These are phyloP conservation scores for Urophycis tenuis DNA, from an alignment of 2,797 vertebrate genomes.

Conservation along the genomic window DNA sequence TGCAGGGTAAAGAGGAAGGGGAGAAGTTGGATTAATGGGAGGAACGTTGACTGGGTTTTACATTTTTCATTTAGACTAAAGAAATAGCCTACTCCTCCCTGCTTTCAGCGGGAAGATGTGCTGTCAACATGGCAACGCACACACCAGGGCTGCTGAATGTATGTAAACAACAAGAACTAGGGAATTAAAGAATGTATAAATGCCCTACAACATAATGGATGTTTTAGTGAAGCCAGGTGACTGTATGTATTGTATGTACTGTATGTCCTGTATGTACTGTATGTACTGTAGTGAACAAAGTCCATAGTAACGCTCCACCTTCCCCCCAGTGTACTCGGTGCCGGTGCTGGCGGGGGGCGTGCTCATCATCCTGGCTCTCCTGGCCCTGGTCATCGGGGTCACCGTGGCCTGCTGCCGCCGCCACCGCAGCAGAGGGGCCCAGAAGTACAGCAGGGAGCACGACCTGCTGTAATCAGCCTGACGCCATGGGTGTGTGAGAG, in stretches of 20 bases:
- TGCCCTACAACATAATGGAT: not conserved
- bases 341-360: constrained; percentile 64
- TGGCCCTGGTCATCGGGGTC: constrained; percentile 57
- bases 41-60: not conserved
- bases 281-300: not conserved
- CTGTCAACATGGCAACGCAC: too few relatives aligned
- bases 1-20: not conserved
- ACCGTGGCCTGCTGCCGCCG: constrained; percentile 68
- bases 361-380: constrained; percentile 55
- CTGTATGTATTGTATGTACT: not conserved
- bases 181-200: not conserved
- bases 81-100: not conserved
- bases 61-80: constrained; percentile 1
- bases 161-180: not conserved
- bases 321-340: constrained; percentile 67
- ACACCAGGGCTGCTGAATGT: not conserved
- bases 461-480: constrained; percentile 52
- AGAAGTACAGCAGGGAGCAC: constrained; percentile 48
- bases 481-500: constrained; percentile 13
- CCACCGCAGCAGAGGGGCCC: constrained; percentile 43
- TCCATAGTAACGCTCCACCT: not conserved
- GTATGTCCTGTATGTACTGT: not conserved
- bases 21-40: not conserved
- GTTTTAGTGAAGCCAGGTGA: not conserved
- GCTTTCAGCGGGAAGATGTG: not conserved